Base-by-base conservation (phyloP, 2,797 vertebrate species). In the Bovichtus diacanthus region DNA sequence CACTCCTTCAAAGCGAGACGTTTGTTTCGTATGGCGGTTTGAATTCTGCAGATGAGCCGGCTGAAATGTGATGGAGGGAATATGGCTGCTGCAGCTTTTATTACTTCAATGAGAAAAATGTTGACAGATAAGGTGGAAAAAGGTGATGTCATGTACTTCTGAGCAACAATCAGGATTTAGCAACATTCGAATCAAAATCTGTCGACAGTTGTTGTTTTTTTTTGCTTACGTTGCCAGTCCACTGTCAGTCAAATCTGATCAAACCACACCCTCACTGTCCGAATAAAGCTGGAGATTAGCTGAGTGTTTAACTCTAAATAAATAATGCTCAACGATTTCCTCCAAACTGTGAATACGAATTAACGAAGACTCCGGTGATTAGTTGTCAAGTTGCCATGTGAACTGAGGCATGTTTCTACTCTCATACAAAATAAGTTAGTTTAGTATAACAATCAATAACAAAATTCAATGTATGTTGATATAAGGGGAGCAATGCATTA, bases 31-130 rank as follows among this genome's bases (percentile, higher is more conserved):
- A 44, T 58, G 23, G 34, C n/a, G 58, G 61, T 77, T 78, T 63
- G 41, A 44, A 29, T 44, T 70, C 38, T 47, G 61, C 41, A 70
- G 74, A 69, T 3, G 2, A 63, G 34, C 60, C 66, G 62, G 53
- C 25, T 43, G 21, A 70, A 67, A 80, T 21, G 60, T 38, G 47
- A 62, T 21, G 23, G 27, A 56, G 62, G 63, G 34, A 65, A 2
- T 6, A 25, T 39, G 11, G 50, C 59, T 27, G 67, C 54, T 43
- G 67, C 60, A 63, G 71, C 9, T 16, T 62, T 61, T 9, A 60
- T 46, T 23, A 46, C 51, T 70, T 70, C 43, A 60, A 59, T 53
- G 59, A 63, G 19, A 74, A 63, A 79, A 79, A 74, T 75, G 55
- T 68, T 62, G 59, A 74, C 41, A 43, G 44, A 41, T 6, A 36